Base-by-base conservation (phyloP, 2,113 vertebrate genomes). In the Lontra canadensis region DNA sequence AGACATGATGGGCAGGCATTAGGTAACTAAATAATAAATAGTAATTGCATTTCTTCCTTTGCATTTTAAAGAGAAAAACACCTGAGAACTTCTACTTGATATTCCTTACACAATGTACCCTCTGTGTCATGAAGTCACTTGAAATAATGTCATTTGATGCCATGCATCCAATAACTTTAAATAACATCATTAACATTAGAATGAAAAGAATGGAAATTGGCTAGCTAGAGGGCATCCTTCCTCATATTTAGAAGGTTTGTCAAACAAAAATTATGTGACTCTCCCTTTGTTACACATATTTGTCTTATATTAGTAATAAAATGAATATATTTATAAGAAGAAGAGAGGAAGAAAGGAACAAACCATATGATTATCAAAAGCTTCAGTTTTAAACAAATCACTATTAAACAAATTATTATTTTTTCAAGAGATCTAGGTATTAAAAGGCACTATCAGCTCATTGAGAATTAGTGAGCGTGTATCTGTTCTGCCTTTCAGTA, bases 11-110 rank as follows among this genome's bases (percentile, higher is more conserved):
- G 95, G 96, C 97, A 97, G 96, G 94, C 96, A 97, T 93, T 97
- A 96, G 97, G 94, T 95, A 98, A 97, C 96, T 95, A 98, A 98
- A 97, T 97, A 97, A 98, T 97, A 97, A 98, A 97, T 91, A 97
- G 95, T 92, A 97, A 97, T 98, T 97, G 94, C 96, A 93, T 97
- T 98, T 97, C 95, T 96, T 78, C 80, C 47, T 95, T 94, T 97
- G 97, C 85, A 97, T 96, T 97, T 97, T 96, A 95, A 96, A 97
- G 79, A 88, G 61, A 88, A 92, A 97, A 93, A 87, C 81, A 96
- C 92, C 96, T 97, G 94, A 97, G 94, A 97, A 88, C 36, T 44
- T 96, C 97, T 95, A 88, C 73, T 97, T 97, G 95, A 91, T 97
- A 98, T 97, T 98, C 97, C 61, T 97, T 93, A 59, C 57, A 86